Percentiles rank a stretch among this genome's conserved stretches.
phyloP scores from a whole-genome alignment of 1,140 invertebrate genomes.

The Listronotus bonariensis region DNA sequence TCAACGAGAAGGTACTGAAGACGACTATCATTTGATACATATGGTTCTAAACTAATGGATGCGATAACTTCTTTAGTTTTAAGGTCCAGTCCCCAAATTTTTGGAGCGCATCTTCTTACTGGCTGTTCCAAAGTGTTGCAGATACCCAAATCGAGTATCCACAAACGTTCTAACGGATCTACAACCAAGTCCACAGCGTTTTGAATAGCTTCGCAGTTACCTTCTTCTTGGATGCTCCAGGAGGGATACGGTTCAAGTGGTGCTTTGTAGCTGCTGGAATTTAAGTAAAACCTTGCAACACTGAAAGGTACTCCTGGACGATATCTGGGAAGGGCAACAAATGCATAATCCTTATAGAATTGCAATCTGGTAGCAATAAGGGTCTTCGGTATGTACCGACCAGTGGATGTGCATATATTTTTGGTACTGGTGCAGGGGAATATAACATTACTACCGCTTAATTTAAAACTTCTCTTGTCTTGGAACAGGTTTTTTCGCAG shows the following conservation, averaged over 20 bases:
- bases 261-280: conserved; percentile 55
- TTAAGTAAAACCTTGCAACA: conserved; percentile 61
- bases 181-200: conserved; percentile 65
- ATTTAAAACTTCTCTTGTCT: conserved; percentile 26
- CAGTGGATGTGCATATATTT: conserved; percentile 62
- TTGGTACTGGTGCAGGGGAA: conserved; percentile 65
- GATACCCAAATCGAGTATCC: conserved; percentile 70
- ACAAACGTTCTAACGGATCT: conserved; percentile 66
- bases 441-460: conserved; percentile 57
- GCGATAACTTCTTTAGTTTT: conserved; percentile 65
- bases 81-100: conserved; percentile 67
- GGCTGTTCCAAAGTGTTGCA: conserved; percentile 68
- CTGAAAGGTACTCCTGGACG: conserved; percentile 64
- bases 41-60: conserved; percentile 61
- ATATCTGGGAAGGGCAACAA: conserved; percentile 64
- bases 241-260: conserved; percentile 64
- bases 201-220: conserved; percentile 65
- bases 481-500: conserved; percentile 39
- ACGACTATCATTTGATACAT: conserved; percentile 60
- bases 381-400: conserved; percentile 62
- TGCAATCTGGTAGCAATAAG: conserved; percentile 66
- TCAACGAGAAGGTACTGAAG: conserved; percentile 69
- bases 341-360: conserved; percentile 62
- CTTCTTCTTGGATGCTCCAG: conserved; percentile 67
- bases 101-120: conserved; percentile 66